Base-by-base conservation (phyloP, 2,113 vertebrate genomes). In the Natator depressus region DNA sequence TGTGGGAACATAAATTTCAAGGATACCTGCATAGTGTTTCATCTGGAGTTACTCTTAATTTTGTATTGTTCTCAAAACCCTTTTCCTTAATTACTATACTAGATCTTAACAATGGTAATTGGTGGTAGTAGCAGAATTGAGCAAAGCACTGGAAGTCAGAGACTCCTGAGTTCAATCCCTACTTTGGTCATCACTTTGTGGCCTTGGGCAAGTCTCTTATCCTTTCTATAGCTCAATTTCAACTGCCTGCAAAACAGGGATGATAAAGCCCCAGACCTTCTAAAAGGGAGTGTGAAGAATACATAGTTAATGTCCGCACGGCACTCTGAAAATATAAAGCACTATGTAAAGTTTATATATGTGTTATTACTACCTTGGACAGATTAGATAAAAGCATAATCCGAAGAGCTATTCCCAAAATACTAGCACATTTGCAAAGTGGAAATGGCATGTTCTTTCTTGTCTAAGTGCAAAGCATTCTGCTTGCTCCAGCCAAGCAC, bases 61-160 rank as follows among this genome's bases (percentile, higher is more conserved):
- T 80, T 80, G 38, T 59, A 83, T 69, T 10, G 0, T 47, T 85
- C 80, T 76, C n/a, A 72, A 13, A 19, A 35, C 76, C 25, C 51
- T 50, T 42, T 2, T 72, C 38, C 53, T 84, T 0, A 0, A n/a
- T 1, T 19, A 13, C 46, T 0, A 0, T n/a, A 16, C 4, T 53
- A 4, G 20, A 22, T 54, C 38, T 89, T 0, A 83, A 84, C 81
- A 20, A 50, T 24, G n/a, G 38, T 47, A 54, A 8, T 38, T 76
- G 69, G 27, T 54, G 84, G 31, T 54, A 35, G 14, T 22, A 76
- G 51, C 10, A 4, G n/a, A 25, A 25, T 7, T 76, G 72, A 38
- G 53, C 12, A 55, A 9, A 55, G 53, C 10, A 2, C n/a, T 16
- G 55, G 82, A 31, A 17, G 4, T 54, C 76, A 13, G 81, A 82